Percentiles rank a stretch among this genome's conserved stretches.
phyloP scores from a whole-genome alignment of 1,140 invertebrate species.

The Globodera rostochiensis region DNA sequence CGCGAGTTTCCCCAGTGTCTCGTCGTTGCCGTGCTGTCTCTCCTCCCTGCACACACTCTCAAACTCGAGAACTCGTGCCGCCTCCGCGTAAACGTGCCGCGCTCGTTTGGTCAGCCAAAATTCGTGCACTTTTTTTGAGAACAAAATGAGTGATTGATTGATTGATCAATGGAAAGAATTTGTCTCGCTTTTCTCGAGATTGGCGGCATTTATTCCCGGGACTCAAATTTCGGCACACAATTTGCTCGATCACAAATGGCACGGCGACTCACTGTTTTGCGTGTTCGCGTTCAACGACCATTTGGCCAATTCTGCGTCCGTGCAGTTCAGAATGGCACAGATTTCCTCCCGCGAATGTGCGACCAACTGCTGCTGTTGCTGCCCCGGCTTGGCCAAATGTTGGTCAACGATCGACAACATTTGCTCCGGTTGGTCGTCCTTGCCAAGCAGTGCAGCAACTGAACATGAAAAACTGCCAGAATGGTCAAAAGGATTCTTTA shows the following conservation, averaged over 20 bases:
- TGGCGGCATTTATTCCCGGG: neutral
- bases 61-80: constrained; percentile 77
- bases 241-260: neutral
- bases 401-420: constrained; percentile 39
- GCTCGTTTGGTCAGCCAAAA: constrained; percentile 84
- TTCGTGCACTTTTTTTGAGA: constrained; percentile 52
- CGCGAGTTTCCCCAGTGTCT: constrained; percentile 13
- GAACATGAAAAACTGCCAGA: constrained; percentile 71
- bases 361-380: neutral
- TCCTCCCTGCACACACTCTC: constrained; percentile 71
- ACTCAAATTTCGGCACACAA: neutral
- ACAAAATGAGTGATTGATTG: constrained; percentile 24
- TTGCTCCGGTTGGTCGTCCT: constrained; percentile 69
- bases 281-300: constrained; percentile 73
- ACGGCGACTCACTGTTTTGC: constrained; percentile 67
- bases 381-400: constrained; percentile 26
- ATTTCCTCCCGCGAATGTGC: constrained; percentile 75
- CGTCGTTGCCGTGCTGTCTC: neutral
- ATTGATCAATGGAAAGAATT: neutral
- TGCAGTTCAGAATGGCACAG: constrained; percentile 73
- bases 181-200: no score
- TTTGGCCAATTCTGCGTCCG: constrained; percentile 73
- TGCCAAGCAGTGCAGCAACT: constrained; percentile 65
- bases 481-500: constrained; percentile 37
- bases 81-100: constrained; percentile 81